Base-by-base conservation (phyloP, 2,797 vertebrate species). In the Lutjanus argentimaculatus region DNA sequence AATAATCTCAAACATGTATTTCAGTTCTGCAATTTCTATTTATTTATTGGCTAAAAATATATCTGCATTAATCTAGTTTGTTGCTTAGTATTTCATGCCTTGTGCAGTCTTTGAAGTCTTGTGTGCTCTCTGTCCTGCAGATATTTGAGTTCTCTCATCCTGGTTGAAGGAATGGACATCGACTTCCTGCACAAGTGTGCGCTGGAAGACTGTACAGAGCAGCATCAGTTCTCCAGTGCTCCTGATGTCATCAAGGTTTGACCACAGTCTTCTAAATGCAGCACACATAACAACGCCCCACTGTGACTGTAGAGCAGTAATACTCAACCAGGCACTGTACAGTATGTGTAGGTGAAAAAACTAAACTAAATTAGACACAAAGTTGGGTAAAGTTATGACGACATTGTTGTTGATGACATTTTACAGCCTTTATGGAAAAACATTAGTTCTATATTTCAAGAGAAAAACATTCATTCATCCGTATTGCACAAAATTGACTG, bases 111-210 rank as follows among this genome's bases (percentile, higher is more conserved):
- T 16, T 52, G 16, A 81, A 7, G 8, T 49, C 8, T 19, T 48
- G 1, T 43, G 0, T 77, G 17, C 77, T 30, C 87, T 7, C 10
- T 76, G 14, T 9, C 45, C 4, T 85, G 53, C 89, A 99, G 99
- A 30, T 98, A 98, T 92, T 96, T 99, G 21, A 97, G 98, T 83
- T 96, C 97, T 78, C 97, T 99, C 51, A 99, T 99, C 90, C 92
- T 99, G 70, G 96, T 99, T 46, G 98, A 99, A 75, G 98, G 98
- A 83, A 98, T 99, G 97, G 99, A 99, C 89, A 97, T 99, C 1
- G 98, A 99, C 80, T 97, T 99, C 73, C 93, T 99, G 46, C 98
- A 99, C 56, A 98, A 99, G 74, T 98, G 96, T 85, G 97, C 97
- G 58, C 89, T 99, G 85, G 98, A 99, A 77, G 98, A 98, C 80